Conservation (phyloP, 2,113 vertebrate species). For the Centropus unirufus region DNA sequence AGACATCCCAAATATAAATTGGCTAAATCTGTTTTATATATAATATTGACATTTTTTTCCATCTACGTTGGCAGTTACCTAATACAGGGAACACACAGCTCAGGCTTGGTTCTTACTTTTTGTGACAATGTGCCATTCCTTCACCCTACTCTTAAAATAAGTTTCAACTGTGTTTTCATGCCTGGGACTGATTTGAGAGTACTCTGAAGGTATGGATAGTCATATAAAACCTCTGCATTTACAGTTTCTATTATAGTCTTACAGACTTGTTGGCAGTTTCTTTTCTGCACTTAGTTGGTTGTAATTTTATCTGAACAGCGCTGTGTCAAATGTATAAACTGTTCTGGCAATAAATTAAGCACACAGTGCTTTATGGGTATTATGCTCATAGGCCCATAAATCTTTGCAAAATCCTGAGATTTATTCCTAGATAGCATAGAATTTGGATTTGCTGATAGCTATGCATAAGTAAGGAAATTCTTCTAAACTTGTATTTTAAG, state of each 20-base stretch:
- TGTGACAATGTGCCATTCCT: slow-evolving; percentile 5
- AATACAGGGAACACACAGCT: neutral
- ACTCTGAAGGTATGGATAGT: slow-evolving; percentile 22
- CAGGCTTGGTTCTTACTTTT: slow-evolving; percentile 13
- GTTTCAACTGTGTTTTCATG: slow-evolving; percentile 51
- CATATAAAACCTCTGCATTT: neutral
- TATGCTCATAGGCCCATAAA: neutral
- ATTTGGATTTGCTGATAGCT: slow-evolving; percentile 3
- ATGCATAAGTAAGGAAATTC: neutral
- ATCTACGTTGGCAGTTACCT: neutral
- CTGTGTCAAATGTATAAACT: slow-evolving; percentile 17
- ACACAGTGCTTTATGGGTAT: neutral
- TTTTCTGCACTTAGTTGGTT: slow-evolving; percentile 8
- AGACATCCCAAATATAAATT: neutral
- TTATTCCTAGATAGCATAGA: neutral
- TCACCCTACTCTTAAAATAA: slow-evolving; percentile 26
- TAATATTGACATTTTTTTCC: neutral
- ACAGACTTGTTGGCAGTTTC: slow-evolving; percentile 33
- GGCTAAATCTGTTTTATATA: neutral
- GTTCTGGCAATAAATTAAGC: slow-evolving; percentile 10
- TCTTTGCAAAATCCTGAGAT: neutral
- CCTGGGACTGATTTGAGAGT: slow-evolving; percentile 42
- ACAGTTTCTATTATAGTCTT: neutral
- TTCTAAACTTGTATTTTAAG: neutral
- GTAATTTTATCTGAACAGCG: slow-evolving; percentile 39